Evolutionary conservation across 2,888 invertebrate species (phyloP), one percentile per base, ranked within the genome.

Genomic region (Caenorhabditis virilis): DNA sequence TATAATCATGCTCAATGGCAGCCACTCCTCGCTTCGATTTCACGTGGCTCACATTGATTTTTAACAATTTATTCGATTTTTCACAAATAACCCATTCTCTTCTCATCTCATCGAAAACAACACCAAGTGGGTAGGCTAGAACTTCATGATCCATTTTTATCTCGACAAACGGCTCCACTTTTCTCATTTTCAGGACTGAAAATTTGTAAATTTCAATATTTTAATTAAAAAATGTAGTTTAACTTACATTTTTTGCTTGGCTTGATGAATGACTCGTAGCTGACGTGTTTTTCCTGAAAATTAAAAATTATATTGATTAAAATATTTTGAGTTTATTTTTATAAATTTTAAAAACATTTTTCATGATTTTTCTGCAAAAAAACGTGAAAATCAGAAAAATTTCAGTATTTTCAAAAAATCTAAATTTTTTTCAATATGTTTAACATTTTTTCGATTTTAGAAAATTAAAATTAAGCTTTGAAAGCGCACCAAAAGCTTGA

Each of bases 51-150:
- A 25, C 38, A 27, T 60, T 30, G 2, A 60, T 50, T 41, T 54
- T 45, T 13, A 66, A 33, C 7, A 62, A 6, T 42, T 57, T 50
- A 27, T 54, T 43, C 13, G 26, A 22, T n/a, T 43, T 39, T 11
- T 53, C 38, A 36, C 43, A 50, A 5, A 69, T 33, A 16, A 56
- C 50, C 65, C 65, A 69, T 1, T 26, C 25, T 15, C 51, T 35
- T 1, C 41, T n/a, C 2, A 20, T 20, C 7, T 36, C 43, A 18
- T 69, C 69, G 23, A 38, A 69, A 9, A 62, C 57, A 33, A 62
- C 65, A 2, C 69, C 69, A 1, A 69, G 56, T 15, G 69, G 69
- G 23, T 42, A 42, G 3, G 15, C 23, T 4, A 42, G 23, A 3
- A 20, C 15, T 20, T 42, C 42, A 4, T 23, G 7, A 7, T 42